Conservation (phyloP, 2,113 vertebrate species). For the Elaphurus davidianus region DNA sequence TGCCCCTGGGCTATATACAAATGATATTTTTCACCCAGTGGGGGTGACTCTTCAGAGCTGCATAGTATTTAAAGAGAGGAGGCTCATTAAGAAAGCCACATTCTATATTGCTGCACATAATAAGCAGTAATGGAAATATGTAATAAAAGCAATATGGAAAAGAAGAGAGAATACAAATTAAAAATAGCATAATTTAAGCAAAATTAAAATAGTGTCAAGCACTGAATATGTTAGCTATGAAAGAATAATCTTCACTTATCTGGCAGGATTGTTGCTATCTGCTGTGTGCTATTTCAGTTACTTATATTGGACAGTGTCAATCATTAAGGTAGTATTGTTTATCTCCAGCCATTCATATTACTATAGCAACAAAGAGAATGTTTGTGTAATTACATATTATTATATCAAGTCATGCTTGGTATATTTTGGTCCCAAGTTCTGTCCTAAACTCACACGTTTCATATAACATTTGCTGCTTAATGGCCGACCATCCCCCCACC, state of each 20-base stretch:
- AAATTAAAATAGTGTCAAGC: slow-evolving; percentile 15
- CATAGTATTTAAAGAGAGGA: slow-evolving; percentile 61
- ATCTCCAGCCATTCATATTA: neutral
- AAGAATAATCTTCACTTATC: slow-evolving; percentile 16
- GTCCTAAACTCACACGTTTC: neutral
- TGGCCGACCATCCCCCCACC: neutral
- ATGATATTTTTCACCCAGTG: slow-evolving; percentile 74
- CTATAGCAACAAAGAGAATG: neutral
- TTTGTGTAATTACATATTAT: slow-evolving; percentile 20
- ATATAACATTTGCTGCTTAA: neutral
- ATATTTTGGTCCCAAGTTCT: neutral
- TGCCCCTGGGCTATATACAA: slow-evolving; percentile 74
- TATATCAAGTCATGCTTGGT: slow-evolving; percentile 9
- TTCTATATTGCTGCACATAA: slow-evolving; percentile 52
- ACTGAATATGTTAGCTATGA: slow-evolving; percentile 17
- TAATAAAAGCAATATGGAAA: neutral
- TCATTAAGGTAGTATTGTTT: slow-evolving; percentile 28
- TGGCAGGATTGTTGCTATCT: slow-evolving; percentile 12
- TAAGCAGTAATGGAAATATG: slow-evolving; percentile 49
- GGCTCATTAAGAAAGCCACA: slow-evolving; percentile 51
- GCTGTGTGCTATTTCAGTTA: neutral
- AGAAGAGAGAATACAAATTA: slow-evolving; percentile 48
- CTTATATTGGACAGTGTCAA: slow-evolving; percentile 13
- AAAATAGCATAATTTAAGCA: slow-evolving; percentile 30
- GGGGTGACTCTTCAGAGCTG: slow-evolving; percentile 67